These are phyloP conservation scores for Albula glossodonta DNA, from an alignment of 2,113 vertebrate species.

Conservation along the genomic window DNA sequence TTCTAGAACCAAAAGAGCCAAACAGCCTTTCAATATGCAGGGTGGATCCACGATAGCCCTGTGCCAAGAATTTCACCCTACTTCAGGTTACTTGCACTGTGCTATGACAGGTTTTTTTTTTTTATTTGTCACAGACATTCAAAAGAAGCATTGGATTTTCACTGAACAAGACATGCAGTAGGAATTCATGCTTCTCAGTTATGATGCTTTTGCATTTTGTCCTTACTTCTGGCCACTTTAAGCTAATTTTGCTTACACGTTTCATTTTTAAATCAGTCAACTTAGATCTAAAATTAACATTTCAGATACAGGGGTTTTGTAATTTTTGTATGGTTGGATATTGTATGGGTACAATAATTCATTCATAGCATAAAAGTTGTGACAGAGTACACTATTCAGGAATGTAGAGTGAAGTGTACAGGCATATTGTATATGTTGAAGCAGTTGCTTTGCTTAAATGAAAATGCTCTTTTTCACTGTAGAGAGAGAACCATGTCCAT, in stretches of 20 bases:
- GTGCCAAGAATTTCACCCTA: not conserved
- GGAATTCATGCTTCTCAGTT: not conserved
- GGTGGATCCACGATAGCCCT: not conserved
- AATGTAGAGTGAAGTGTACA: not conserved
- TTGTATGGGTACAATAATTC: not conserved
- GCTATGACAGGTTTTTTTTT: not conserved
- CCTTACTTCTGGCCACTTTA: not conserved
- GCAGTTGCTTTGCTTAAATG: constrained; percentile 6
- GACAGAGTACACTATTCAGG: not conserved
- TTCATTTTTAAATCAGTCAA: not conserved
- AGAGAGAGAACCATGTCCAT: not conserved
- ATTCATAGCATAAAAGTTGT: not conserved
- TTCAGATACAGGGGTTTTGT: too few relatives aligned
- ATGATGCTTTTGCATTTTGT: not conserved
- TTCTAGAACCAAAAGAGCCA: not conserved
- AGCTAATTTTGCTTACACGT: too few relatives aligned
- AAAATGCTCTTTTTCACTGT: not conserved
- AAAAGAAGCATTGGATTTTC: not conserved
- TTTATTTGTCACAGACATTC: not conserved
- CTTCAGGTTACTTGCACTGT: not conserved
- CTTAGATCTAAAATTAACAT: too few relatives aligned
- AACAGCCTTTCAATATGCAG: not conserved
- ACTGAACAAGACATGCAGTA: not conserved
- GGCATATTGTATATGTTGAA: not conserved
- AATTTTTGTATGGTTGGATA: too few relatives aligned